Conservation (phyloP, 2,113 vertebrate genomes). For the Erythrolamprus reginae region DNA sequence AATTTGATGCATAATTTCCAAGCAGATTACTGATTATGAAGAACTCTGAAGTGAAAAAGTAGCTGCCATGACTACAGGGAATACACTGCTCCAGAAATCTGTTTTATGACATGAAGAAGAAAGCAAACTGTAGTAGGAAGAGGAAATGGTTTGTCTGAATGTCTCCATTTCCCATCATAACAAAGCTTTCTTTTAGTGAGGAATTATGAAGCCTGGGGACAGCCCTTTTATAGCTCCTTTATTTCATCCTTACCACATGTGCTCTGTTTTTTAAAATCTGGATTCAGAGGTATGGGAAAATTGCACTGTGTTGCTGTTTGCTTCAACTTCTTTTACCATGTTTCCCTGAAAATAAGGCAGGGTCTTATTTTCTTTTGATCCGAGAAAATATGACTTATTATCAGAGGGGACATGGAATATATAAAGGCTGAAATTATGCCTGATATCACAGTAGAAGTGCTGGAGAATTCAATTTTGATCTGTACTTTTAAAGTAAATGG, state of each 20-base stretch:
- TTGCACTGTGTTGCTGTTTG: not conserved
- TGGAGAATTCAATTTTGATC: not conserved
- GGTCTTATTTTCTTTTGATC: too few species aligned
- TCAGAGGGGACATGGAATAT: not conserved
- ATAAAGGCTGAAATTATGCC: not conserved
- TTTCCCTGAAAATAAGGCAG: too few species aligned
- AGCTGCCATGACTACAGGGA: not conserved
- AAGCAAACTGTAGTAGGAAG: not conserved
- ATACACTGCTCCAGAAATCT: not conserved
- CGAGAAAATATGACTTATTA: too few species aligned
- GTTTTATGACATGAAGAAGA: not conserved
- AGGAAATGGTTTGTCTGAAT: not conserved
- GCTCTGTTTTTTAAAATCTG: not conserved
- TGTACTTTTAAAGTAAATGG: not conserved
- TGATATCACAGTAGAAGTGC: not conserved
- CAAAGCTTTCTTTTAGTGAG: not conserved
- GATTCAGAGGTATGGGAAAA: not conserved
- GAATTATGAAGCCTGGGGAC: not conserved
- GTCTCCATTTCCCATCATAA: not conserved
- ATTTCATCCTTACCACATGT: not conserved
- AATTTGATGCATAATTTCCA: not conserved
- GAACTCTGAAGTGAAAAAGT: not conserved
- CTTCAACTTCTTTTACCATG: not conserved
- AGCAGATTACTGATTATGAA: not conserved
- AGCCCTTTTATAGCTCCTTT: not conserved